Evolutionary conservation across 2,797 vertebrate species (phyloP).

Genomic region (Diceros bicornis): DNA sequence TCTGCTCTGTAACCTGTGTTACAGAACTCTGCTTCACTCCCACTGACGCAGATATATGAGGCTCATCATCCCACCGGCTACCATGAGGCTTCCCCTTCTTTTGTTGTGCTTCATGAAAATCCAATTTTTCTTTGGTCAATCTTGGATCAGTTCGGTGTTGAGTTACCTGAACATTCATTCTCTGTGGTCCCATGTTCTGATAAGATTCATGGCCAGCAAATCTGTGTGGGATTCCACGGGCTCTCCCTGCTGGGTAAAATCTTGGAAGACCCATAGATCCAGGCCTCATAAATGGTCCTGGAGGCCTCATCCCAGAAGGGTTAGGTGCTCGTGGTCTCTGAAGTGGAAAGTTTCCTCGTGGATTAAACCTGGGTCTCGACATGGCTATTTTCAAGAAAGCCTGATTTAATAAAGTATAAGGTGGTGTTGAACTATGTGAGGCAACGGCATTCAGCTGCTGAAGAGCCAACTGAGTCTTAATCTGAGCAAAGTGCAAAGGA

Average conservation of each 20-base stretch:
- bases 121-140: constrained; percentile 88
- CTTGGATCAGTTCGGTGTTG: constrained; percentile 88
- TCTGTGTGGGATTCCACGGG: constrained; percentile 88
- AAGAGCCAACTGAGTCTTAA: constrained; percentile 93
- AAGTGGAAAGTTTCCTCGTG: constrained; percentile 90
- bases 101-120: constrained; percentile 87
- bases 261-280: constrained; percentile 89
- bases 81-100: constrained; percentile 85
- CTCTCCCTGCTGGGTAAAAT: constrained; percentile 85
- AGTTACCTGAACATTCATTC: constrained; percentile 89
- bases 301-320: constrained; percentile 84
- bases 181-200: constrained; percentile 87
- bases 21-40: constrained; percentile 83
- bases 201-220: constrained; percentile 84
- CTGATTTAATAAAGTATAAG: constrained; percentile 89
- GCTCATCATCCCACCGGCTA: constrained; percentile 84
- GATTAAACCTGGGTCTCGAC: constrained; percentile 91
- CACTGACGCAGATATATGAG: constrained; percentile 75
- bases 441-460: constrained; percentile 90
- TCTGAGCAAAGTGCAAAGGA: constrained; percentile 93
- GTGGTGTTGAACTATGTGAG: constrained; percentile 86
- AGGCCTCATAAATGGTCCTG: constrained; percentile 85
- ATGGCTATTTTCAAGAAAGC: constrained; percentile 92
- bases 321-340: constrained; percentile 90
- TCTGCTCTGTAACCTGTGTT: constrained; percentile 80